These are phyloP conservation scores for Macrocentrus cingulum DNA, from an alignment of 1,140 invertebrate species.

Conservation along the genomic window DNA sequence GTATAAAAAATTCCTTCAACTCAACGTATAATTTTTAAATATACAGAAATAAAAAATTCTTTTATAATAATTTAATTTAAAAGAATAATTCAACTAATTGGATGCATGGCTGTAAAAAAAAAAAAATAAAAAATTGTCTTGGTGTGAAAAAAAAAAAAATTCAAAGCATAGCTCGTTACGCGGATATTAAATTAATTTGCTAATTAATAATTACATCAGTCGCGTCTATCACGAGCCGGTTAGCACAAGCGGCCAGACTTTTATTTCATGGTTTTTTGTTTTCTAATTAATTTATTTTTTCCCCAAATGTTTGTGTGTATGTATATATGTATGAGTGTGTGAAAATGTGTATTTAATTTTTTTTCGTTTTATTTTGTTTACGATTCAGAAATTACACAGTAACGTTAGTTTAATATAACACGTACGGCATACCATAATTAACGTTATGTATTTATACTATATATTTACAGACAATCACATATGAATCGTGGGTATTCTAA, in stretches of 20 bases:
- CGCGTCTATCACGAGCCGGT: conserved; percentile 32
- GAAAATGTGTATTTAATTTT: conserved; percentile 9
- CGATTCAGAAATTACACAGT: conserved; percentile 56
- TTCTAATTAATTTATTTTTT: conserved; percentile 18
- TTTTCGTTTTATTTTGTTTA: conserved; percentile 34
- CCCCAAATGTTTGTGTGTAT: conserved; percentile 9
- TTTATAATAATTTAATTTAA: too few relatives aligned
- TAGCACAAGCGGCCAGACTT: conserved; percentile 58
- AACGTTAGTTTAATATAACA: conserved; percentile 55
- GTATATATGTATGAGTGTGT: not conserved
- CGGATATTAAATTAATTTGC: too few relatives aligned
- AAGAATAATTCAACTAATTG: too few relatives aligned
- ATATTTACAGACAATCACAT: conserved; percentile 61
- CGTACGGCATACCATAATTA: conserved; percentile 59
- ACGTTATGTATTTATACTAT: conserved; percentile 50
- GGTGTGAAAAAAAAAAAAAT: too few relatives aligned
- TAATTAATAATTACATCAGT: conserved; percentile 2
- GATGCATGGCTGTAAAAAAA: too few relatives aligned
- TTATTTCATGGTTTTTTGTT: conserved; percentile 28
- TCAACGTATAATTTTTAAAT: too few relatives aligned
- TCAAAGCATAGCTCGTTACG: not conserved
- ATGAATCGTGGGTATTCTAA: conserved; percentile 57
- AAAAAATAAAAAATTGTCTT: too few relatives aligned
- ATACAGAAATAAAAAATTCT: too few relatives aligned
- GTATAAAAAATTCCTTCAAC: too few relatives aligned